Evolutionary conservation across 1,140 invertebrate species (phyloP), one percentile per base, ranked within the genome.

Genomic region (Thaumetopoea pityocampa): DNA sequence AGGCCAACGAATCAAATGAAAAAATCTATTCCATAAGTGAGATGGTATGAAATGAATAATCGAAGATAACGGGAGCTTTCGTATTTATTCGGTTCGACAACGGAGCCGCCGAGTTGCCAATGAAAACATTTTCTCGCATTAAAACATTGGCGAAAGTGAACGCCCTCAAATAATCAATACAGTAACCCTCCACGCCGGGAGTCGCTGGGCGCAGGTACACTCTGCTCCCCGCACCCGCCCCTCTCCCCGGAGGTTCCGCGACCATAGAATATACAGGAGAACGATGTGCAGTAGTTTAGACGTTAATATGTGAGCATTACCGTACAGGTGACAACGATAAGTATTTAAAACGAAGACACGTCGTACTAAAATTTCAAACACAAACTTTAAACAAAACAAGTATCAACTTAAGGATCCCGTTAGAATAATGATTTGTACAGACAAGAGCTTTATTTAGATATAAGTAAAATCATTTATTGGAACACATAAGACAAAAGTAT

Each of bases 71-170:
- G 37, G 32, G 37, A 41, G 37, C 37, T 41, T 41, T 30, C 37
- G 37, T 41, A 41, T 41, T 41, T 41, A 41, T 41, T 32, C 37
- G 32, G 37, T 41, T 41, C 32, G 37, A 28, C 37, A 28, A 19
- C 32, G 37, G 37, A 28, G 37, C 37, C 41, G 64, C 60, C 56
- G 56, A 69, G 62, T 63, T 58, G 56, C 64, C 72, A 79, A 77
- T 79, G 73, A 81, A 78, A 81, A 73, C 74, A 70, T 73, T 76
- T 49, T 76, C 70, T 48, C 52, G 54, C 67, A 78, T 81, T 81
- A 74, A 76, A 81, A 82, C 74, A 77, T 63, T 78, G 71, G 73
- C 69, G 78, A 82, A 82, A 82, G 78, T 82, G 77, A 77, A 74
- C 70, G 67, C 58, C 56, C 46, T 54, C 53, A 66, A 77, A 82